These are phyloP conservation scores for Podarcis cretensis DNA, from an alignment of 2,113 vertebrate genomes.

Conservation along the genomic window DNA sequence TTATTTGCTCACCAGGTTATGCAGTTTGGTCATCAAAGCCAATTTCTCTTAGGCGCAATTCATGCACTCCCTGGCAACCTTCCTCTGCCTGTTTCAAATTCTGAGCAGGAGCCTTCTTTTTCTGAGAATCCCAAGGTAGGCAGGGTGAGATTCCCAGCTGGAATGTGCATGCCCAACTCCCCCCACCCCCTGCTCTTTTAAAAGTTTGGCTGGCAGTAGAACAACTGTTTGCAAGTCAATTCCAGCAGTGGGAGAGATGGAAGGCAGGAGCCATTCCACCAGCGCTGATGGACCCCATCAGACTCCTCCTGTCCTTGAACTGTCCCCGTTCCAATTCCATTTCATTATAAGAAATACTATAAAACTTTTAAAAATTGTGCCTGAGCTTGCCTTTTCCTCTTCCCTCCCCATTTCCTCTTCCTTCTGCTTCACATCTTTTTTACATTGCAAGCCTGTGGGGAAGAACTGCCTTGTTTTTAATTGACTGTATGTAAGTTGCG, in stretches of 20 bases:
- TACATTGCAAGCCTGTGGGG: not conserved
- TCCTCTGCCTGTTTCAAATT: not conserved
- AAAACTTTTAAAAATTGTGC: no score
- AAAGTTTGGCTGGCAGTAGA: not conserved
- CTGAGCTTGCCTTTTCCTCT: no score
- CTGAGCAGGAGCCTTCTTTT: not conserved
- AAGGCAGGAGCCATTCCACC: no score
- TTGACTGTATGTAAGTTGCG: no score
- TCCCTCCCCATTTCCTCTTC: no score
- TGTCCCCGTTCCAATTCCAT: no score
- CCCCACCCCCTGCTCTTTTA: not conserved
- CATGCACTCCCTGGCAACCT: not conserved
- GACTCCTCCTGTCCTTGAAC: no score
- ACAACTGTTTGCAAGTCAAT: not conserved
- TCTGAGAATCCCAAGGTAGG: not conserved
- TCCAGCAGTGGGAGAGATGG: not conserved
- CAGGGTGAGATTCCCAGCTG: no score
- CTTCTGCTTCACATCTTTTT: not conserved
- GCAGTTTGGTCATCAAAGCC: not conserved
- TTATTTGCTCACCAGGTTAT: accelerated
- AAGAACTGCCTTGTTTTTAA: no score
- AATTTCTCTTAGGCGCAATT: not conserved
- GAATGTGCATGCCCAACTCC: no score
- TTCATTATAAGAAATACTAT: no score
- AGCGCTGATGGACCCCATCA: no score